phyloP scores from a whole-genome alignment of 2,113 vertebrate genomes.

The Pseudopodoces humilis region DNA sequence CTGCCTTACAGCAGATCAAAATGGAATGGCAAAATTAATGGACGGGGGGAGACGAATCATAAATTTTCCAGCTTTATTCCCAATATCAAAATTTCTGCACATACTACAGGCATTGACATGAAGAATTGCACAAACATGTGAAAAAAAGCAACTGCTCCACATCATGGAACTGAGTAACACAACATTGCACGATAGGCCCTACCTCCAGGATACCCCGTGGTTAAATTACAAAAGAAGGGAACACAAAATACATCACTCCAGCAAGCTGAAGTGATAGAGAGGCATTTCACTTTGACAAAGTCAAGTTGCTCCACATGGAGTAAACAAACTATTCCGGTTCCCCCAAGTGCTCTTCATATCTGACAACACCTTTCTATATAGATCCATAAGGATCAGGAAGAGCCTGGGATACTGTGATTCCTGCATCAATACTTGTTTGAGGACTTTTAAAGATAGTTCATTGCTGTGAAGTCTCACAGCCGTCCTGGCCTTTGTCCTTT shows the following conservation, averaged over 20 bases:
- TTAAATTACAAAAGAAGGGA: background rate
- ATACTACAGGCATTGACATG: background rate
- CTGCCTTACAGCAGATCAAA: background rate
- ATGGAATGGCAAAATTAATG: background rate
- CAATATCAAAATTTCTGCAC: background rate
- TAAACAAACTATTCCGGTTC: constrained; percentile 17
- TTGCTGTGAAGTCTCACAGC: background rate
- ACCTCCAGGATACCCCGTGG: background rate
- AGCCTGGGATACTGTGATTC: background rate
- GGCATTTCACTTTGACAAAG: background rate
- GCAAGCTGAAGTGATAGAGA: background rate
- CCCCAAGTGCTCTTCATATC: background rate
- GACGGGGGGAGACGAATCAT: background rate
- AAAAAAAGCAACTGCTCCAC: background rate
- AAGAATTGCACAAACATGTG: background rate
- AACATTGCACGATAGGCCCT: background rate
- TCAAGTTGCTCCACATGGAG: background rate
- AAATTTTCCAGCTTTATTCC: background rate
- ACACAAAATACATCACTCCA: background rate
- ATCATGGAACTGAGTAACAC: background rate
- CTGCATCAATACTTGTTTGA: background rate
- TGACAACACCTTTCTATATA: background rate
- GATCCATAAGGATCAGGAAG: background rate
- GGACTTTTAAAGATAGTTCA: background rate
- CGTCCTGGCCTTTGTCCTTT: background rate